A percentile compares a stretch with the other conserved stretches of the same genome.
phyloP scores from a whole-genome alignment of 1,140 invertebrate genomes.

The Mamestra configurata region DNA sequence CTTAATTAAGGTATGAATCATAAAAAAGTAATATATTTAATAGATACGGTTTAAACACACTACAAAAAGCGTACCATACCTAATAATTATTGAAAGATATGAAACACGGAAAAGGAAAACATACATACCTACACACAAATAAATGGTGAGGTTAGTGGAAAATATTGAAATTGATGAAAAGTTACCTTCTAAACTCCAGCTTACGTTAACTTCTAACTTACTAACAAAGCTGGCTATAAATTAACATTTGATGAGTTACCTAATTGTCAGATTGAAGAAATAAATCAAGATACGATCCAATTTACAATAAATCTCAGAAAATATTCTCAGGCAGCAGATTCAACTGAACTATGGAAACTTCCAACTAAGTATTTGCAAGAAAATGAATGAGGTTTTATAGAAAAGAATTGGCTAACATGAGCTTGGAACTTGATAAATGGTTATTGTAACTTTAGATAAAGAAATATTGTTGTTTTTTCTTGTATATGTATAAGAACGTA shows the following conservation, averaged over 20 bases:
- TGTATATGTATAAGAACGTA: too few relatives aligned
- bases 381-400: neutral
- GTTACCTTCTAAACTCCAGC: too few relatives aligned
- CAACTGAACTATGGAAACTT: neutral
- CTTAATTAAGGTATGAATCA: too few relatives aligned
- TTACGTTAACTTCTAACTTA: too few relatives aligned
- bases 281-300: neutral
- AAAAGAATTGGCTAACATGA: neutral
- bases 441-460: neutral
- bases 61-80: too few relatives aligned
- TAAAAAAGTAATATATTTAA: too few relatives aligned
- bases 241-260: neutral
- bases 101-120: too few relatives aligned
- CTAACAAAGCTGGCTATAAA: neutral
- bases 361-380: neutral
- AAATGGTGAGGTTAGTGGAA: too few relatives aligned
- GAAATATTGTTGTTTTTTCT: neutral
- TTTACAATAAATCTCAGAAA: conserved; percentile 2
- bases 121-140: too few relatives aligned
- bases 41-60: too few relatives aligned
- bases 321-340: neutral
- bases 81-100: too few relatives aligned
- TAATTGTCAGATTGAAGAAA: neutral
- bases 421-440: neutral
- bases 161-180: too few relatives aligned